These are phyloP conservation scores for Epinotia ramella DNA, from an alignment of 2,888 invertebrate species.

Conservation along the genomic window DNA sequence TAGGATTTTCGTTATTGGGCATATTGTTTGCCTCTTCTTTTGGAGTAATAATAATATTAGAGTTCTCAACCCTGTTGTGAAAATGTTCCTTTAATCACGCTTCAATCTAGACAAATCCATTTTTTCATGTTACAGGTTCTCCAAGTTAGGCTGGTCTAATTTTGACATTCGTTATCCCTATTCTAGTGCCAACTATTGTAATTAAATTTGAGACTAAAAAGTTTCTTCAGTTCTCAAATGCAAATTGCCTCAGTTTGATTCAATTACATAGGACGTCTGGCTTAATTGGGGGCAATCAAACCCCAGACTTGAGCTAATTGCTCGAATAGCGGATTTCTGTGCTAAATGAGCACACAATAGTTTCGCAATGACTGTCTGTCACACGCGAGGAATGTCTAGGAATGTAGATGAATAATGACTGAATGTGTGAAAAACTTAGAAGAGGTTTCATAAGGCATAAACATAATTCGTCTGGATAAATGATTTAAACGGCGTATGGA, in stretches of 20 bases:
- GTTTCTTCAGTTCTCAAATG: constrained; percentile 14
- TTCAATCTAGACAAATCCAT: background rate
- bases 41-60: no score
- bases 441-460: no score
- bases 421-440: no score
- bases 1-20: no score
- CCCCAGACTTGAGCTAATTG: constrained; percentile 30
- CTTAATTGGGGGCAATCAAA: constrained; percentile 40
- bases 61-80: no score
- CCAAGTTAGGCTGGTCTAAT: background rate
- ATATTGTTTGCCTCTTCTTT: no score
- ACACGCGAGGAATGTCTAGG: background rate
- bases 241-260: constrained; percentile 35
- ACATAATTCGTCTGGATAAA: no score
- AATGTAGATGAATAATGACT: no score
- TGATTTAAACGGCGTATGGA: no score
- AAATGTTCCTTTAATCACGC: no score
- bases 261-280: constrained; percentile 28
- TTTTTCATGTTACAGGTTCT: background rate
- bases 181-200: background rate
- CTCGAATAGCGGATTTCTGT: background rate
- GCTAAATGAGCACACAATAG: constrained; percentile 12
- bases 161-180: background rate
- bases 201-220: constrained; percentile 7
- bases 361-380: background rate